phyloP scores from a whole-genome alignment of 2,888 invertebrate species.

The Thymelicus lineola region DNA sequence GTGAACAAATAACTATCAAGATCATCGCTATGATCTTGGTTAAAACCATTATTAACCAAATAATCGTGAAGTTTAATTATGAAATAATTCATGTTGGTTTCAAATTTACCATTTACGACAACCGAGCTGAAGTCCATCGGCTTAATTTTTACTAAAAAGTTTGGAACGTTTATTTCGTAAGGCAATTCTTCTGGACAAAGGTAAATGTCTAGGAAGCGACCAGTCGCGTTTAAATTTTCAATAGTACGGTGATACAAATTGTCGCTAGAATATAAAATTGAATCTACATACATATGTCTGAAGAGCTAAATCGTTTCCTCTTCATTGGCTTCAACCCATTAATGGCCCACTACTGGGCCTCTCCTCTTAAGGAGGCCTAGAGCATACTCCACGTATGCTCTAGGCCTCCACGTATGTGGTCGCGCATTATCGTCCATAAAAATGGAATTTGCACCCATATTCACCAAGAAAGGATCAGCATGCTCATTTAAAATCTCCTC shows the following conservation, averaged over 20 bases:
- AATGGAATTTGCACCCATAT: no score
- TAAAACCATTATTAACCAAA: not conserved
- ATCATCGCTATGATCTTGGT: not conserved
- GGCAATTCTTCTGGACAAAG: conserved; percentile 1
- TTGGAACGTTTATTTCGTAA: not conserved
- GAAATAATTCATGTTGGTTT: not conserved
- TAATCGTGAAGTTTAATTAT: not conserved
- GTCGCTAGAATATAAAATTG: not conserved
- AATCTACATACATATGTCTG: not conserved
- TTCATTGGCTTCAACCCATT: no score
- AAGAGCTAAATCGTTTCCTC: not conserved
- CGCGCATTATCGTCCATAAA: no score
- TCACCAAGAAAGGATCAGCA: no score
- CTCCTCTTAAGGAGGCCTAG: no score
- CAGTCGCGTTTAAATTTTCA: not conserved
- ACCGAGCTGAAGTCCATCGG: not conserved
- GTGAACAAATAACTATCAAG: not conserved
- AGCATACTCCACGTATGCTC: no score
- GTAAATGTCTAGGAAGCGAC: not conserved
- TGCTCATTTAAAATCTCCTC: no score
- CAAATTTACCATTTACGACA: not conserved
- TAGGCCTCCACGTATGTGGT: no score
- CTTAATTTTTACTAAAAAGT: not conserved
- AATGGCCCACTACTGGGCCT: no score
- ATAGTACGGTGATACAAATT: not conserved